Conservation (phyloP, 2,888 invertebrate species). For the Odiellus spinosus region DNA sequence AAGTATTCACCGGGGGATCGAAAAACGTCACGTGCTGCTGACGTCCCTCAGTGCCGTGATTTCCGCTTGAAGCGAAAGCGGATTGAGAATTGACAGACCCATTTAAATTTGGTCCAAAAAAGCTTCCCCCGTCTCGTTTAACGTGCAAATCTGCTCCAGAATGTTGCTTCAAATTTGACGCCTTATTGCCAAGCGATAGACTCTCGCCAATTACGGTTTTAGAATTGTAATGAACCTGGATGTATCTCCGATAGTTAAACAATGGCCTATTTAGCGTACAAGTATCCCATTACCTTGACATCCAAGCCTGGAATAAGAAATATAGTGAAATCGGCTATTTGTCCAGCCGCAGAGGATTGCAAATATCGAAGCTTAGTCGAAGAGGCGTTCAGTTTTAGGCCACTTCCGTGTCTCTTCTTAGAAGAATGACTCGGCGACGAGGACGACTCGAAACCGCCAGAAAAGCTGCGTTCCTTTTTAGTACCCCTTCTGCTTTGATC, state of each 20-base stretch:
- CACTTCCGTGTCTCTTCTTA: conserved; percentile 27
- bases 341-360: conserved; percentile 15
- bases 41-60: background rate
- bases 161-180: too few species aligned
- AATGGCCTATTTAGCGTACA: too few species aligned
- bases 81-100: background rate
- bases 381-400: conserved; percentile 18
- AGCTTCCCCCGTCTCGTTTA: background rate
- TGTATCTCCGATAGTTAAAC: too few species aligned
- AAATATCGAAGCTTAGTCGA: conserved; percentile 17
- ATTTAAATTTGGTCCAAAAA: background rate
- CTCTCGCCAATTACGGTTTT: conserved; percentile 50
- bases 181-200: conserved; percentile 7
- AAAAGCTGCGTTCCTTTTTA: conserved; percentile 55
- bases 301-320: conserved; percentile 82
- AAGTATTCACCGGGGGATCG: conserved; percentile 5
- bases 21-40: background rate
- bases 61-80: too few species aligned
- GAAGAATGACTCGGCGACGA: conserved; percentile 38
- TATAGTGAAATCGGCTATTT: conserved; percentile 48
- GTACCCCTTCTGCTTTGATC: conserved; percentile 40
- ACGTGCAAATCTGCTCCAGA: too few species aligned
- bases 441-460: conserved; percentile 43
- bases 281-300: conserved; percentile 64
- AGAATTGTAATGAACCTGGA: conserved; percentile 60